A percentile compares a stretch with the other conserved stretches of the same genome.
These are phyloP conservation scores for Formica selysi DNA, from an alignment of 1,140 invertebrate genomes.

Conservation along the genomic window DNA sequence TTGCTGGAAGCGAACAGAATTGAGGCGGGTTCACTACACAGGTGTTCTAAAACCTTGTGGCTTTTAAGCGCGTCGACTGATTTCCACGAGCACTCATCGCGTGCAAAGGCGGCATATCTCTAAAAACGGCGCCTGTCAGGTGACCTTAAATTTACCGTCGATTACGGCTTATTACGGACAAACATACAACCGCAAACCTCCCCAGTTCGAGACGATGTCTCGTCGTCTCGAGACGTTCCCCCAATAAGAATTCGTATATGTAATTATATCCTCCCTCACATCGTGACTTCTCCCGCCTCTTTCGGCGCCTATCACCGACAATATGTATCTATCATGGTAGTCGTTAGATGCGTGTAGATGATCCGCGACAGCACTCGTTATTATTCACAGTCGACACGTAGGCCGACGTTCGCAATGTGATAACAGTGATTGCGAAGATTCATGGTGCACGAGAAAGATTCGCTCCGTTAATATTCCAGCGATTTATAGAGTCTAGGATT, in stretches of 20 bases:
- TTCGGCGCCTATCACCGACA: conserved; percentile 36
- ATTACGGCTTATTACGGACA: conserved; percentile 72
- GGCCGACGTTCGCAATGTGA: conserved; percentile 54
- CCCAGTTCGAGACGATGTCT: conserved; percentile 26
- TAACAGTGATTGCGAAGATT: conserved; percentile 70
- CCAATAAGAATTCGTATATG: conserved; percentile 59
- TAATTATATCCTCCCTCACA: conserved; percentile 60
- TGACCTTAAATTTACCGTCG: conserved; percentile 69
- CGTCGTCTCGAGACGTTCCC: conserved; percentile 7
- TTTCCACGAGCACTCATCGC: conserved; percentile 44
- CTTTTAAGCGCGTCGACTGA: background rate
- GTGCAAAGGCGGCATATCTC: conserved; percentile 68
- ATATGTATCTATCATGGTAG: background rate
- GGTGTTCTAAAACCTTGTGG: conserved; percentile 48
- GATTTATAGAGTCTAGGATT: conserved; percentile 8
- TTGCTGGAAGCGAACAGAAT: conserved; percentile 56
- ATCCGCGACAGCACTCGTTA: conserved; percentile 62
- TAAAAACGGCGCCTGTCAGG: conserved; percentile 59
- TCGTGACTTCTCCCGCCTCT: conserved; percentile 17
- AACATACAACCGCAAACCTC: conserved; percentile 59
- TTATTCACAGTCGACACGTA: conserved; percentile 61
- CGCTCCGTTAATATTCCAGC: conserved; percentile 16
- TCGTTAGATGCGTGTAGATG: conserved; percentile 55
- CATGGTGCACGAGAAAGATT: conserved; percentile 41
- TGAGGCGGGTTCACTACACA: conserved; percentile 63